A percentile compares a stretch with the other conserved stretches of the same genome.
phyloP scores from a whole-genome alignment of 2,113 vertebrate genomes.

The Patagioenas fasciata region DNA sequence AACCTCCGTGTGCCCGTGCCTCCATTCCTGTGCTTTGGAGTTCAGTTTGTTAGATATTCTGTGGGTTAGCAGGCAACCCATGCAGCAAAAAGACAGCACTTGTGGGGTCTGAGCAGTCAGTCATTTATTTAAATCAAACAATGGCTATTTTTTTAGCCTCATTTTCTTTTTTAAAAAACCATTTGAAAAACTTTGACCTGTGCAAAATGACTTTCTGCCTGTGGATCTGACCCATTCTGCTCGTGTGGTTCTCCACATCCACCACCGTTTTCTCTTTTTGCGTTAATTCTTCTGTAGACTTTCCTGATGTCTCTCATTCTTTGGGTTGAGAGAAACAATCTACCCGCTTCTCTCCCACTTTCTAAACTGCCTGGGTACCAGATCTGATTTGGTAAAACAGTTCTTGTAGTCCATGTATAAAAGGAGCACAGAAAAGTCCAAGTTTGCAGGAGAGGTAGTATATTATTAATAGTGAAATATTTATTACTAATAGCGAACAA shows the following conservation, averaged over 20 bases:
- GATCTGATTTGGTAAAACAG: not conserved
- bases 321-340: not conserved
- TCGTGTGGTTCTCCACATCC: not conserved
- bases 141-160: not conserved
- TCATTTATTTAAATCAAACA: not conserved
- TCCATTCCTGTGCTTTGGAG: not conserved
- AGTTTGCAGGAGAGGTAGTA: not conserved
- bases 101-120: not conserved
- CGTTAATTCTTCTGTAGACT: not conserved
- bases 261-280: not conserved
- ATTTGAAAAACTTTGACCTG: not conserved
- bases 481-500: too few species aligned
- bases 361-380: not conserved
- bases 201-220: not conserved
- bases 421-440: not conserved
- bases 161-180: not conserved
- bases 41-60: not conserved
- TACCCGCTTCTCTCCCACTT: not conserved
- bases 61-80: not conserved
- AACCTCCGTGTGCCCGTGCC: rapidly evolving
- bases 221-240: not conserved
- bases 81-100: not conserved
- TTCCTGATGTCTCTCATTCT: not conserved
- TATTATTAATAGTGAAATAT: too few species aligned
- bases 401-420: not conserved